Evolutionary conservation across 2,113 vertebrate genomes (phyloP), one percentile per base, ranked within the genome.

Genomic region (Psilopsiagon aymara): DNA sequence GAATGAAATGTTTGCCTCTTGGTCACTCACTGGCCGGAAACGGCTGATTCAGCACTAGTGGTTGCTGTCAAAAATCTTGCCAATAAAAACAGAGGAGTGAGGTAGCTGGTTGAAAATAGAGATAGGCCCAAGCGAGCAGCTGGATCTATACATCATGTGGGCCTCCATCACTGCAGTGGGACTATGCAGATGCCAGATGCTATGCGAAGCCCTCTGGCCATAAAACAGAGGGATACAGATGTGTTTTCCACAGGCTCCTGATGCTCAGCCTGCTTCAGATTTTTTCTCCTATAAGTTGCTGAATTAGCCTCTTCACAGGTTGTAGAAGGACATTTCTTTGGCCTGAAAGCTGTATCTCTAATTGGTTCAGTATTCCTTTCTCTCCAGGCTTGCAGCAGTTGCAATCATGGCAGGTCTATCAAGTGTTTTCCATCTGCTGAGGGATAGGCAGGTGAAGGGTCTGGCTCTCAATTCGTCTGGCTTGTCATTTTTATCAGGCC

Each of bases 401-500:
- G 86, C 80, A 92, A 13, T 73, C 64, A 14, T 8, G 28, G 79
- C 60, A 93, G 70, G 76, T 37, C 88, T 63, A 81, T 64, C 35
- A 21, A 83, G 43, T 33, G 51, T 46, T 82, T 83, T 77, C 88
- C 68, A n/a, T n/a, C 52, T 3, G 1, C 66, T 89, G 88, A 89
- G 86, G 76, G 86, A 92, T 86, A 53, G 66, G 83, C 86, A 95
- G 91, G 94, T 97, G 86, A 96, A 94, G 73, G 73, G 69, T 94
- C 84, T 93, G 83, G 39, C 83, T 78, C 83, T 93, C 86, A 57
- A 1, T 92, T 71, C 90, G 76, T 79, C 86, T 66, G 76, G 33
- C 69, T 93, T 92, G 90, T 95, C 95, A 95, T 93, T 94, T 94
- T 96, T 97, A 95, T 96, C 94, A 88, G 88, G 83, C 49, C 44